Evolutionary conservation across 2,888 invertebrate species (phyloP), one percentile per base, ranked within the genome.

Genomic region (Caenorhabditis sp.): DNA sequence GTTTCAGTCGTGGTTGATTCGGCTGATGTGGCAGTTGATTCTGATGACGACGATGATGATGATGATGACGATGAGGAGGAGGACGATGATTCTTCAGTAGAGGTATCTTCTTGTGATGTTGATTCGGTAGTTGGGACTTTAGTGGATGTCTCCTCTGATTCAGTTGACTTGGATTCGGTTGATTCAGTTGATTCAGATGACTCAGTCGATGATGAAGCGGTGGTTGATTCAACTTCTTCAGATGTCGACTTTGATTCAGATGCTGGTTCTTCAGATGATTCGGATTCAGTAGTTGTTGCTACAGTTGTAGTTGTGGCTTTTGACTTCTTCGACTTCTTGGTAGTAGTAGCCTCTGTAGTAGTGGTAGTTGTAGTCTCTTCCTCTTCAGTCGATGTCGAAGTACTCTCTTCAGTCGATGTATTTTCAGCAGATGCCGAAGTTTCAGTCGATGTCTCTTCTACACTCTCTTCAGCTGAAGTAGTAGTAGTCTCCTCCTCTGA

Each of bases 381-480:
- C 27, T 66, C 66, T 12, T 66, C 70, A 20, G 70, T 65, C 3
- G 43, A 43, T 43, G 43, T 43, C 14, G 12, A 17, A 10, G 8
- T 12, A 23, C 8, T 5, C n/a, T 53, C 25, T 21, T 56, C 23
- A 23, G 25, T 26, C 5, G 56, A 23, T 56, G 56, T 56, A 4
- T n/a, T 53, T 7, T n/a, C 53, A 21, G 12, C 23, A 38, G 56
- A 26, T 59, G 66, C 26, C 14, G 70, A 63, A 4, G 70, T 66
- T 54, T 70, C 65, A 1, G 71, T 57, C 10, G 71, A 57, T 50
- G 67, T 36, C 61, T 65, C 66, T 52, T 72, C 72, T n/a, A 60
- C 67, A 38, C 64, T 68, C 10, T 64, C 64, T 43, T 72, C 71
- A n/a, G 65, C 54, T 1, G 70, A 70, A 25, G 56, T 31, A 50